Conservation (phyloP, 2,888 invertebrate species). For the Cephonodes hylas region DNA sequence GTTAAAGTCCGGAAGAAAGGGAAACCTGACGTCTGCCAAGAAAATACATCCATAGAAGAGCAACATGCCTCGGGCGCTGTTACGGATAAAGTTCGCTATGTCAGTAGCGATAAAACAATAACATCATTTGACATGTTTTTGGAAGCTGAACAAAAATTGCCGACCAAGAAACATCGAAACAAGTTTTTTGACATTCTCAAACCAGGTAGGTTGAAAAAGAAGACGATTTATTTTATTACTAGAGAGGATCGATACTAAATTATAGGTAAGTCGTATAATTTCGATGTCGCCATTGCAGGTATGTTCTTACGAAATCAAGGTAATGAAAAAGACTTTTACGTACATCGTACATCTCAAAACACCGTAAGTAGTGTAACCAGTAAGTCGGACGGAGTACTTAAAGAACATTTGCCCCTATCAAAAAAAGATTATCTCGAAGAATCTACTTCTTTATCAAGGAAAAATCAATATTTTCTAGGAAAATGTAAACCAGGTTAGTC, state of each 20-base stretch:
- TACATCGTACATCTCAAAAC: constrained; percentile 28
- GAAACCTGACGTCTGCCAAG: constrained; percentile 31
- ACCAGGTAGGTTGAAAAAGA: constrained; percentile 31
- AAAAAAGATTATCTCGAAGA: constrained; percentile 31
- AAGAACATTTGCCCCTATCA: constrained; percentile 32
- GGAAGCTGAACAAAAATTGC: constrained; percentile 48
- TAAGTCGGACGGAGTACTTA: constrained; percentile 33
- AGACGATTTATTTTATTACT: background rate
- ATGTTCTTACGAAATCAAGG: constrained; percentile 46
- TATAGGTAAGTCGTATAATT: too few species aligned
- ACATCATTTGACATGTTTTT: constrained; percentile 63
- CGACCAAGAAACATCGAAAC: constrained; percentile 40
- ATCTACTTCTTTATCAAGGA: constrained; percentile 22
- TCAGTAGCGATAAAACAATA: constrained; percentile 66
- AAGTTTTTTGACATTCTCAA: constrained; percentile 42
- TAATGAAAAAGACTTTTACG: constrained; percentile 51
- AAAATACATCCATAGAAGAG: constrained; percentile 45
- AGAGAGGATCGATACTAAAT: too few species aligned
- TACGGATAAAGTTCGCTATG: constrained; percentile 45
- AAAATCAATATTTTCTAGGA: constrained; percentile 52
- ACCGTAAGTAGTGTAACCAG: constrained; percentile 16
- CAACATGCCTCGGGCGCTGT: constrained; percentile 20
- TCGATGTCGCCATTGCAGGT: too few species aligned
- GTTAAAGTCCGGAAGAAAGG: constrained; percentile 59
- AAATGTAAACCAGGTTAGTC: constrained; percentile 67